phyloP scores from a whole-genome alignment of 2,888 invertebrate genomes.

The Lepidochitona cinerea region DNA sequence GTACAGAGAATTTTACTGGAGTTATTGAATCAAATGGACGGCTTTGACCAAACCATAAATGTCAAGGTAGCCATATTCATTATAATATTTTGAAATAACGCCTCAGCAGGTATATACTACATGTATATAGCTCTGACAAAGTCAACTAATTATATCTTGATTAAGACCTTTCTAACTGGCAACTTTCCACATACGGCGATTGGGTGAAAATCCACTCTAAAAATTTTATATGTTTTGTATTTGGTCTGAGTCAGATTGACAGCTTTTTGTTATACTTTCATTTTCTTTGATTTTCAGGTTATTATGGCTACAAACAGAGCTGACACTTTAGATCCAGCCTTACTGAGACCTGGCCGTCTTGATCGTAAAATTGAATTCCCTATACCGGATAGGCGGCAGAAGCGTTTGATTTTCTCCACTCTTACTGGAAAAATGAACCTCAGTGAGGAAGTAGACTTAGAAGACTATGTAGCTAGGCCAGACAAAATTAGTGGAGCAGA shows the following conservation, averaged over 20 bases:
- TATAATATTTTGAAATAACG: too few species aligned
- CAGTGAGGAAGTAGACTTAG: slow-evolving; percentile 98
- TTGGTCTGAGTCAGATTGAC: too few species aligned
- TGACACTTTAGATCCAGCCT: slow-evolving; percentile 98
- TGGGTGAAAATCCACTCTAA: too few species aligned
- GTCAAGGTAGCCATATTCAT: slow-evolving; percentile 94
- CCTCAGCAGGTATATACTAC: too few species aligned
- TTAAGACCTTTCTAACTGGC: too few species aligned
- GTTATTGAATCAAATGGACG: slow-evolving; percentile 99
- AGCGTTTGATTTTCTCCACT: slow-evolving; percentile 97
- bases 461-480: slow-evolving; percentile 98
- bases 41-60: slow-evolving; percentile 99
- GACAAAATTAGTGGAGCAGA: slow-evolving; percentile 99
- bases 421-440: slow-evolving; percentile 80
- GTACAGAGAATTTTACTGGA: slow-evolving; percentile 98
- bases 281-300: slow-evolving; percentile 71
- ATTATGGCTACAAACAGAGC: slow-evolving; percentile 98
- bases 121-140: too few species aligned
- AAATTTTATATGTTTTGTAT: too few species aligned
- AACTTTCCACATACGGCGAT: too few species aligned
- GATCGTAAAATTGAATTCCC: slow-evolving; percentile 99
- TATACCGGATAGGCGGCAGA: slow-evolving; percentile 89
- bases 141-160: too few species aligned
- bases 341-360: slow-evolving; percentile 93
- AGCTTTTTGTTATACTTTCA: neutral